Evolutionary conservation across 1,140 invertebrate genomes (phyloP).

Genomic region (Zaprionus gabonicus): DNA sequence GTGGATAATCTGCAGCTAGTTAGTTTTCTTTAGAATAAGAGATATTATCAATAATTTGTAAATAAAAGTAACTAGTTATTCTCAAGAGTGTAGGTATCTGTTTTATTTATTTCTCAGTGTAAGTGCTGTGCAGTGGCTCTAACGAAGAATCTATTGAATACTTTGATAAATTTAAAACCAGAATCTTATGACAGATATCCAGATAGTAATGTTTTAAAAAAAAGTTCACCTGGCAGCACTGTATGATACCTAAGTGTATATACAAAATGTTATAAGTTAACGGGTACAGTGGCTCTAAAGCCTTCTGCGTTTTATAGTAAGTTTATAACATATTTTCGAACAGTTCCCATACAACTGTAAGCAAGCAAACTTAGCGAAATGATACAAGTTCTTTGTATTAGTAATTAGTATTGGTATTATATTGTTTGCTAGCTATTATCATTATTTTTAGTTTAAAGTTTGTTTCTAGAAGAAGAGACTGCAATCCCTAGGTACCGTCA

Average conservation of each 20-base stretch:
- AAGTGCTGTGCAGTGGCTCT: too few relatives aligned
- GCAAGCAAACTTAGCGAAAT: background rate
- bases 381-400: background rate
- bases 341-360: background rate
- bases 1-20: slow-evolving; percentile 35
- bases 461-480: background rate
- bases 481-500: background rate
- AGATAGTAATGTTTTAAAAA: too few relatives aligned
- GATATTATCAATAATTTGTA: slow-evolving; percentile 4
- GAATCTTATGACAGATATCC: too few relatives aligned
- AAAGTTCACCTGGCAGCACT: too few relatives aligned
- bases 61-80: background rate
- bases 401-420: background rate
- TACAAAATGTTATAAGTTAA: too few relatives aligned
- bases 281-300: background rate
- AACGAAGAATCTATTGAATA: too few relatives aligned
- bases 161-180: too few relatives aligned
- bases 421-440: background rate
- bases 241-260: too few relatives aligned
- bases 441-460: background rate
- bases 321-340: background rate
- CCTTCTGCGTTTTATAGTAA: background rate
- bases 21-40: slow-evolving; percentile 16
- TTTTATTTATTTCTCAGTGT: too few relatives aligned
- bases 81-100: background rate